Conservation (phyloP, 2,113 vertebrate species). For the Arothron firmamentum region DNA sequence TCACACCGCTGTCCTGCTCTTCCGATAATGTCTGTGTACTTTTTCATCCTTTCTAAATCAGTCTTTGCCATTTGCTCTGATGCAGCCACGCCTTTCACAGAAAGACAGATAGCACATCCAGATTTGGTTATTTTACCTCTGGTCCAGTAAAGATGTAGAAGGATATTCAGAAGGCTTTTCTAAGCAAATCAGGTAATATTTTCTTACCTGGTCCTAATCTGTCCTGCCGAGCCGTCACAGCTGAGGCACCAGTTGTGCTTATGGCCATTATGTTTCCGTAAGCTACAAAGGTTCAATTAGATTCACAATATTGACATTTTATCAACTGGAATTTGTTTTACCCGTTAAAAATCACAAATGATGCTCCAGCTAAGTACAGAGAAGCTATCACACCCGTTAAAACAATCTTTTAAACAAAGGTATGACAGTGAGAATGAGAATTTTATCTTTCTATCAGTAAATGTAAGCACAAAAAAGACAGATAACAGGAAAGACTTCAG, state of each 20-base stretch:
- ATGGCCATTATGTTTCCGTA: slow-evolving; percentile 30
- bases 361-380: no score
- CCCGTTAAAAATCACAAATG: no score
- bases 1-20: neutral
- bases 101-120: neutral
- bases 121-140: neutral
- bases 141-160: no score
- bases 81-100: slow-evolving; percentile 31
- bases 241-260: slow-evolving; percentile 24
- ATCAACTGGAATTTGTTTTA: neutral
- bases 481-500: no score
- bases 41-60: slow-evolving; percentile 29
- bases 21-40: slow-evolving; percentile 29
- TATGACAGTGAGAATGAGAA: no score
- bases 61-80: slow-evolving; percentile 42
- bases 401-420: no score
- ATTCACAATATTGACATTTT: no score
- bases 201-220: slow-evolving; percentile 16
- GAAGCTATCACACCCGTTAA: no score
- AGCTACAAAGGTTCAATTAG: slow-evolving; percentile 9
- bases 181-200: no score
- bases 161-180: no score
- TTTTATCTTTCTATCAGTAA: no score
- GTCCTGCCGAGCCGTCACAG: slow-evolving; percentile 29
- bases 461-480: no score